Base-by-base conservation (phyloP, 2,113 vertebrate genomes). In the Hydropotes inermis region DNA sequence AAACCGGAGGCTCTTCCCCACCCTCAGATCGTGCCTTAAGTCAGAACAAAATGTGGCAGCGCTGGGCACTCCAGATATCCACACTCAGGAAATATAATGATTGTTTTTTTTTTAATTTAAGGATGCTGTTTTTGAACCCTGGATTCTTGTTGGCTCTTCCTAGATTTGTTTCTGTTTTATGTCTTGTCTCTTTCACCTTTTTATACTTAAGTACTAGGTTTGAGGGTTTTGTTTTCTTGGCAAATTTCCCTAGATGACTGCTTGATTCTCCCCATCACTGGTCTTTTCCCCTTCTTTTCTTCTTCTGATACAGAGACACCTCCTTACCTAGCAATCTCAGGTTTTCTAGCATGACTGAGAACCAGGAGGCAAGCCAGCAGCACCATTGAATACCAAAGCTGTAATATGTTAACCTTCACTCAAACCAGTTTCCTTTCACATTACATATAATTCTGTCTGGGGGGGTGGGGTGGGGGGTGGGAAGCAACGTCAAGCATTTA, bases 11-110 rank as follows among this genome's bases (percentile, higher is more conserved):
- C 97, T 98, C 98, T 95, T 57, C n/a, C 54, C 87, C n/a, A 28
- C 92, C 92, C 97, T 76, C 96, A 98, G 98, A 98, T 98, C 96
- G 96, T 97, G 96, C 96, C 99, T 98, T 95, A 98, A 98, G 98
- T 98, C 95, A 97, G 96, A 97, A 97, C 88, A 98, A 98, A 98
- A 98, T 96, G 90, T 97, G 97, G 93, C 55, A 83, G 95, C 60
- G 17, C 95, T 95, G 98, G 97, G 89, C 91, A 98, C 96, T 93
- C 96, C 64, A 95, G 95, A 96, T 81, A 97, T 1, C 43, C 55
- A 97, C 81, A 93, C 91, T 87, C 45, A n/a, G 94, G 74, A 98
- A 95, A 83, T 84, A 60, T 0, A 0, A 36, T 27, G 23, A 43
- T 96, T 96, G 90, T 17, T 43, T 45, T 60, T 94, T 96, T 91